Percentiles rank a stretch among this genome's conserved stretches.
phyloP scores from a whole-genome alignment of 2,888 invertebrate species.

The Agrotis clavis region DNA sequence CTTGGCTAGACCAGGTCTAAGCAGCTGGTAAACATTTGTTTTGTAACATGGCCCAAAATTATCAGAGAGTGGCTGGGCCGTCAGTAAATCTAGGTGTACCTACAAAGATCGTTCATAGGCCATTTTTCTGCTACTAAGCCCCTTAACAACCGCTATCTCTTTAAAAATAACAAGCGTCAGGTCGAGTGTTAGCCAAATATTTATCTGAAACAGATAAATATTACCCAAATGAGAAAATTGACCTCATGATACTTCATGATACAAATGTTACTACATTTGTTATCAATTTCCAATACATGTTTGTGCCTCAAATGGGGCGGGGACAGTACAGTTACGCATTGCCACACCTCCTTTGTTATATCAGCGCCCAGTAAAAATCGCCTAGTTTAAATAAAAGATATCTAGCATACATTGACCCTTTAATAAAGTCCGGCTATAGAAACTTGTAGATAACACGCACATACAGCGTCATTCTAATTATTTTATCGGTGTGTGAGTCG shows the following conservation, averaged over 20 bases:
- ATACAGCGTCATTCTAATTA: conserved; percentile 54
- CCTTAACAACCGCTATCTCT: conserved; percentile 20
- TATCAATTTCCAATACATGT: conserved; percentile 18
- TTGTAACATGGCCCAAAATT: conserved; percentile 8
- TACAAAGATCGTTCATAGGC: background rate
- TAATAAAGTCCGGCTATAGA: conserved; percentile 35
- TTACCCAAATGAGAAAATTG: conserved; percentile 21
- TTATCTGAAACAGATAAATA: conserved; percentile 31
- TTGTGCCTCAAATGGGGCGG: conserved; percentile 12
- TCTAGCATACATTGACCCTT: conserved; percentile 41
- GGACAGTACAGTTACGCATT: conserved; percentile 16
- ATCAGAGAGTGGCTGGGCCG: background rate
- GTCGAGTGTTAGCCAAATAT: conserved; percentile 18
- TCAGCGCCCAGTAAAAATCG: conserved; percentile 6
- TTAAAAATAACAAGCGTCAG: background rate
- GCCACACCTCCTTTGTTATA: conserved; percentile 31
- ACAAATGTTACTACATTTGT: too few relatives aligned
- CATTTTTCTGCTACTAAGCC: conserved; percentile 3
- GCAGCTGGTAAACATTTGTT: conserved; percentile 9
- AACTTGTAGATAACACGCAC: conserved; percentile 25
- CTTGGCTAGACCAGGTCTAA: background rate
- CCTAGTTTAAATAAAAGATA: background rate
- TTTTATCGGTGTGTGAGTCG: conserved; percentile 49
- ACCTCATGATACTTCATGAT: too few relatives aligned
- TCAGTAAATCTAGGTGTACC: background rate